Evolutionary conservation across 2,888 invertebrate genomes (phyloP), one percentile per base, ranked within the genome.

Genomic region (Cheilosia soror): DNA sequence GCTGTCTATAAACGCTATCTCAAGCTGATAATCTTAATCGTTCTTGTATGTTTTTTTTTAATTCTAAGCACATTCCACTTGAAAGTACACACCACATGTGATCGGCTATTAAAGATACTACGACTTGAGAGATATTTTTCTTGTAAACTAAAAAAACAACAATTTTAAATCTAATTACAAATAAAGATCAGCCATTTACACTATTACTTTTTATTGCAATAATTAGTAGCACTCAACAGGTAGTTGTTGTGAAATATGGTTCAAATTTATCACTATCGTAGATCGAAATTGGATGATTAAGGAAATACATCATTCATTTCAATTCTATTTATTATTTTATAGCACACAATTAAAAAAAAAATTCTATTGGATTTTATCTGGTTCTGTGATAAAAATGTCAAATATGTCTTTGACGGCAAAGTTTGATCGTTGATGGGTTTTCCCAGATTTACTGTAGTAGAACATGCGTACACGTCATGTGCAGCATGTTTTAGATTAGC

Each of bases 11-110:
- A 47, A 20, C 7, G 15, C 47, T 47, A 47, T 47, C 47, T 47
- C 7, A 20, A 15, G 20, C 20, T 47, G 47, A 47, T n/a, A 47
- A 47, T 47, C 47, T 47, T 47, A 47, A 47, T 47, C 47, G 47
- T 47, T 44, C n/a, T 5, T 47, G 47, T 47, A 47, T 20, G 2
- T 4, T 2, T 42, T 1, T 42, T 13, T 42, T 13, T 2, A 20
- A 20, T 47, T 15, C 7, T n/a, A 47, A 42, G 47, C 3, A 47
- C 7, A 47, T 47, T 15, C 7, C 7, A 7, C n/a, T 15, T 47
- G 15, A 47, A 47, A 47, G 7, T 15, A 44, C 20, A 20, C 6
- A 5, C 3, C 47, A 42, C 42, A 15, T 47, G 47, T 47, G 47
- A 37, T 37, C 37, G 9, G 11, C 37, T 37, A 47, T 47, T 47